Conservation (phyloP, 1,140 invertebrate species). For the Dendrolimus kikuchii region DNA sequence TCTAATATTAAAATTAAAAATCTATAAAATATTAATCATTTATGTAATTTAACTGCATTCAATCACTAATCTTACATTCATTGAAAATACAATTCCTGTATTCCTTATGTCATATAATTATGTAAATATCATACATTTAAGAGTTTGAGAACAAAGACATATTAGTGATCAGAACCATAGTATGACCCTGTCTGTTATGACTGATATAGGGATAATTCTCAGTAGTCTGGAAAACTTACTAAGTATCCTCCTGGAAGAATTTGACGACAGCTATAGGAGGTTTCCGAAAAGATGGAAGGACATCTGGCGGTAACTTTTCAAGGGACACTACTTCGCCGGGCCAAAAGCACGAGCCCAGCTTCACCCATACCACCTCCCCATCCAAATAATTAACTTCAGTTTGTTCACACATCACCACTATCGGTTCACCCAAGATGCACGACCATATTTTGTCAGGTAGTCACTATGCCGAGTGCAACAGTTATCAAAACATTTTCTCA, state of each 20-base stretch:
- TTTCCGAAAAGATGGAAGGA: slow-evolving; percentile 77
- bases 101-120: slow-evolving; percentile 10
- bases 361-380: slow-evolving; percentile 88
- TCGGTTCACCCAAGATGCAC: slow-evolving; percentile 56
- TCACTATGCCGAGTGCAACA: slow-evolving; percentile 45
- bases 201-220: neutral
- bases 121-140: slow-evolving; percentile 12
- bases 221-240: slow-evolving; percentile 73
- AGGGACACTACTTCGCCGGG: slow-evolving; percentile 81
- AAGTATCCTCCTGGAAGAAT: slow-evolving; percentile 86
- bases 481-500: slow-evolving; percentile 46
- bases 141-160: slow-evolving; percentile 13
- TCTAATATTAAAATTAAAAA: too few species aligned
- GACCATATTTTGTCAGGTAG: slow-evolving; percentile 67
- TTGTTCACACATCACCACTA: slow-evolving; percentile 67
- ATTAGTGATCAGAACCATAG: too few species aligned
- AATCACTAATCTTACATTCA: too few species aligned
- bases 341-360: slow-evolving; percentile 84
- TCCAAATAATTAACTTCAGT: slow-evolving; percentile 78
- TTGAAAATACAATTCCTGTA: too few species aligned
- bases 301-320: slow-evolving; percentile 75
- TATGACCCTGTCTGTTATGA: too few species aligned
- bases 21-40: too few species aligned
- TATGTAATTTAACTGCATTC: too few species aligned
- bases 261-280: slow-evolving; percentile 83